Evolutionary conservation across 2,113 vertebrate species (phyloP).

Genomic region (Thamnophis sirtalis): DNA sequence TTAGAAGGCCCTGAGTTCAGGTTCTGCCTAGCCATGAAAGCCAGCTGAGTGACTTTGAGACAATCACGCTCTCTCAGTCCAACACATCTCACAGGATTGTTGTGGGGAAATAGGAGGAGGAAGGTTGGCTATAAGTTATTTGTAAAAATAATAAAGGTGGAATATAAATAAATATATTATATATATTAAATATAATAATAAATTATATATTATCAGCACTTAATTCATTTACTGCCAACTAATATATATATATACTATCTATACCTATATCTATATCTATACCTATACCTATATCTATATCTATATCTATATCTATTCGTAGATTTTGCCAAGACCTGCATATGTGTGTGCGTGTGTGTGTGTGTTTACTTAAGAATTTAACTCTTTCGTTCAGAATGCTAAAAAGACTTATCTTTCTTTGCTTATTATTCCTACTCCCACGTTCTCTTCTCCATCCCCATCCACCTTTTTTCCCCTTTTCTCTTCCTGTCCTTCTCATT

Average conservation of each 20-base stretch:
- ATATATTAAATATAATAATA: too few relatives aligned
- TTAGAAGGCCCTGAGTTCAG: not conserved
- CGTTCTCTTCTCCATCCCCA: not conserved
- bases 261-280: too few relatives aligned
- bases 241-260: too few relatives aligned
- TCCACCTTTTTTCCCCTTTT: not conserved
- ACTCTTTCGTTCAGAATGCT: not conserved
- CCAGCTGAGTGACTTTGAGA: not conserved
- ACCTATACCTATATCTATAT: too few relatives aligned
- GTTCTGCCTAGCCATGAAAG: not conserved
- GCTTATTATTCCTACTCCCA: not conserved
- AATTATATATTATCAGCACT: too few relatives aligned
- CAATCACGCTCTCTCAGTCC: not conserved
- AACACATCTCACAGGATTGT: not conserved
- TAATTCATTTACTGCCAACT: too few relatives aligned
- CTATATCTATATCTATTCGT: too few relatives aligned
- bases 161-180: not conserved
- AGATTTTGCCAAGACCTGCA: too few relatives aligned
- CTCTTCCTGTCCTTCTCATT: not conserved
- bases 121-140: not conserved
- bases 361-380: not conserved
- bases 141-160: not conserved
- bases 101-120: not conserved
- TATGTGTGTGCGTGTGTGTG: too few relatives aligned
- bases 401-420: not conserved